Evolutionary conservation across 1,140 invertebrate species (phyloP).

Genomic region (Prorops nasuta): DNA sequence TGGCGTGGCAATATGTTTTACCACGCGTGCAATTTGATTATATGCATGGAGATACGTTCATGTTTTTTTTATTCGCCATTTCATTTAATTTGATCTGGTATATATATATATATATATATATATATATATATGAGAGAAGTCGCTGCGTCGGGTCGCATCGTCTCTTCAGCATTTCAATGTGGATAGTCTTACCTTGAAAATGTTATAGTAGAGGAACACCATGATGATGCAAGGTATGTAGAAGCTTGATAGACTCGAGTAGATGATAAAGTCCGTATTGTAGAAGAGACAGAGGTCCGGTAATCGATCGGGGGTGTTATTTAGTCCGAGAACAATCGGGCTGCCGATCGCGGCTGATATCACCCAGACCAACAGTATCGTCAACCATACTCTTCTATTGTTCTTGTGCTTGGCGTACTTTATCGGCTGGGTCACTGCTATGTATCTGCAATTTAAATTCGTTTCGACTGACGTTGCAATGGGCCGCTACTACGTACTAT

Average conservation of each 20-base stretch:
- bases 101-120: too few species aligned
- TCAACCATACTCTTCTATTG: conserved; percentile 90
- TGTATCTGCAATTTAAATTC: conserved; percentile 71
- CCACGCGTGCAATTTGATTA: too few species aligned
- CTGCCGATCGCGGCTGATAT: conserved; percentile 95
- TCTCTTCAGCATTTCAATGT: too few species aligned
- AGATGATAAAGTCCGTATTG: conserved; percentile 97
- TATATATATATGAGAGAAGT: too few species aligned
- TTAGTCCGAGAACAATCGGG: conserved; percentile 93
- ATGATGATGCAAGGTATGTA: conserved; percentile 99
- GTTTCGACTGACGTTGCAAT: conserved; percentile 12
- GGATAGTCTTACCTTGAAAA: conserved; percentile 79
- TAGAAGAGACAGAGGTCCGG: conserved; percentile 90
- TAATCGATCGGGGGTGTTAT: conserved; percentile 79
- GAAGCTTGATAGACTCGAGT: conserved; percentile 96
- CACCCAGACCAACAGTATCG: conserved; percentile 95
- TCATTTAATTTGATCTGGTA: too few species aligned
- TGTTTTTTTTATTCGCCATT: too few species aligned
- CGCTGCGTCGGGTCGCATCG: too few species aligned
- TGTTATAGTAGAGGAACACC: conserved; percentile 98
- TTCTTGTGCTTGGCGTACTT: conserved; percentile 99
- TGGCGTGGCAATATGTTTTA: too few species aligned
- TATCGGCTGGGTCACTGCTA: conserved; percentile 97
- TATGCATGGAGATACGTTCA: too few species aligned
- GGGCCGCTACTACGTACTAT: too few species aligned